phyloP scores from a whole-genome alignment of 2,113 vertebrate genomes.

The Mionectes macconnelli region DNA sequence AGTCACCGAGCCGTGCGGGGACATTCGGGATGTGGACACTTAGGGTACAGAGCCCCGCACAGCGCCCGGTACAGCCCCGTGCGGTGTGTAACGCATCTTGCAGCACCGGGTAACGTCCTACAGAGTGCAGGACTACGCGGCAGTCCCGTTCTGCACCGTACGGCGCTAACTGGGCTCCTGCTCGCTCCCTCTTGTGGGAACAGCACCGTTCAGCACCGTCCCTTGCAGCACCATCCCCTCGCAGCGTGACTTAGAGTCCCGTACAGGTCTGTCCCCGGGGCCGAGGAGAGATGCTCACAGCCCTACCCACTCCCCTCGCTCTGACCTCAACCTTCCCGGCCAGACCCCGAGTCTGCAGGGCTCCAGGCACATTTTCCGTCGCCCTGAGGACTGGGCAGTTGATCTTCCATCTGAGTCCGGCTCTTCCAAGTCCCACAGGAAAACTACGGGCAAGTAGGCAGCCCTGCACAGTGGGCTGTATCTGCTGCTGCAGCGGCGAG shows the following conservation, averaged over 20 bases:
- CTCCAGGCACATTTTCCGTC: neutral
- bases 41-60: accelerated
- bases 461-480: neutral
- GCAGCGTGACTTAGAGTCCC: neutral
- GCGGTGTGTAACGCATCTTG: accelerated
- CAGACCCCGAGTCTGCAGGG: neutral
- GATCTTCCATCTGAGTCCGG: accelerated
- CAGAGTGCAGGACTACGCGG: accelerated
- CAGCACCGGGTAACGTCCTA: accelerated
- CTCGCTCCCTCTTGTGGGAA: neutral
- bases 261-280: accelerated
- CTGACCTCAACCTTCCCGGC: neutral
- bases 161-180: neutral
- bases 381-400: accelerated
- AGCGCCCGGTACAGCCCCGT: neutral
- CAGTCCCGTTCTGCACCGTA: accelerated
- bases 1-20: accelerated
- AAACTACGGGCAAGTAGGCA: accelerated
- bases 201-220: accelerated
- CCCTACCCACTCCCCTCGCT: neutral
- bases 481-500: neutral
- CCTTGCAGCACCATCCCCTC: neutral
- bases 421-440: neutral
- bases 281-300: neutral
- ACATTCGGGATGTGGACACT: accelerated